phyloP scores from a whole-genome alignment of 2,888 invertebrate species.

The Cerceris ruficornis region DNA sequence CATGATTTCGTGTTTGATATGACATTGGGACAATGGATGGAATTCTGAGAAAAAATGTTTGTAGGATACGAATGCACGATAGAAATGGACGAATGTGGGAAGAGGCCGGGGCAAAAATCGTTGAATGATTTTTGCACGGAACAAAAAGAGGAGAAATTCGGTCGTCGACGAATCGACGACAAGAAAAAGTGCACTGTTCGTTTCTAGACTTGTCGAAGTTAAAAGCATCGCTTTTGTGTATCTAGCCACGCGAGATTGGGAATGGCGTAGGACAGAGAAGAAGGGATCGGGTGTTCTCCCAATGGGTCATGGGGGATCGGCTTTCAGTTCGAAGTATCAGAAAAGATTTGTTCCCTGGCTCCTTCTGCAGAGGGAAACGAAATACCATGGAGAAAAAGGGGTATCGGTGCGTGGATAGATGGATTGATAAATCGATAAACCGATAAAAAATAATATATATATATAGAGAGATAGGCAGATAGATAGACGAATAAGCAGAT shows the following conservation, averaged over 20 bases:
- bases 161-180: neutral
- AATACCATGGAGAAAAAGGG: too few species aligned
- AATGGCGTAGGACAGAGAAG: constrained; percentile 12
- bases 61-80: too few species aligned
- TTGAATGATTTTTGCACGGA: neutral
- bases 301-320: constrained; percentile 53
- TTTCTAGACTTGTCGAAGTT: constrained; percentile 40
- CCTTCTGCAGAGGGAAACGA: neutral
- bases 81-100: neutral
- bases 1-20: too few species aligned
- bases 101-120: neutral
- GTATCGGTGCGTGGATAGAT: too few species aligned
- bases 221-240: constrained; percentile 38
- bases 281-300: constrained; percentile 53
- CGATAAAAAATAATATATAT: too few species aligned
- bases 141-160: neutral
- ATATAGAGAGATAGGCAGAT: too few species aligned
- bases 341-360: constrained; percentile 33
- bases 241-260: constrained; percentile 21
- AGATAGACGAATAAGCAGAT: neutral
- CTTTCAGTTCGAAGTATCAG: constrained; percentile 33
- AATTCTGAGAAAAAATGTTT: too few species aligned
- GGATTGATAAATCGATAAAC: too few species aligned
- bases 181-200: constrained; percentile 11
- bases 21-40: too few species aligned